Conservation (phyloP, 2,797 vertebrate species). For the Helarctos malayanus region DNA sequence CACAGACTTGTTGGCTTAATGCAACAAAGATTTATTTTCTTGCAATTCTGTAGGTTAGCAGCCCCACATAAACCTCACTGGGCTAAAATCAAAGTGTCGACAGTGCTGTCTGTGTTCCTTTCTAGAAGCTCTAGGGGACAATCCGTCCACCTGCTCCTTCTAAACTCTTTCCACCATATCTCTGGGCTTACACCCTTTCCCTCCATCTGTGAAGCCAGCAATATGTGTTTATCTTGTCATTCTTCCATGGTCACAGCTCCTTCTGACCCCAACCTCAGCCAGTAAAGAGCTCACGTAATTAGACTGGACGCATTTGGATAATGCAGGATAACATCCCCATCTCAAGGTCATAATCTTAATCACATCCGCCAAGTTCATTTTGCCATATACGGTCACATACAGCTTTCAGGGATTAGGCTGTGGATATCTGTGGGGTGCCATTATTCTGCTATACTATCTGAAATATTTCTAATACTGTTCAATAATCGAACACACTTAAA, state of each 20-base stretch:
- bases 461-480: background rate
- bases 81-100: background rate
- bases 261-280: background rate
- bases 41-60: background rate
- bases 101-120: background rate
- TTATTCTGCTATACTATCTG: too few species aligned
- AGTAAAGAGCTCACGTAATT: background rate
- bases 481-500: background rate
- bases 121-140: background rate
- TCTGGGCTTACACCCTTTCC: too few species aligned
- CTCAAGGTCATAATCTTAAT: background rate
- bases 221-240: fast-evolving
- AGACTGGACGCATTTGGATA: background rate
- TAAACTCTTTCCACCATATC: background rate
- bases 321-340: background rate
- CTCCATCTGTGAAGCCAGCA: background rate
- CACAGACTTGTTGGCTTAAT: background rate
- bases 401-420: background rate
- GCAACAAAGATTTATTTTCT: background rate
- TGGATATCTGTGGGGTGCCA: fast-evolving
- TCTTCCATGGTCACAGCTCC: fast-evolving
- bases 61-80: fast-evolving
- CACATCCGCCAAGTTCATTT: background rate
- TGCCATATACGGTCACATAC: background rate
- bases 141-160: background rate